Evolutionary conservation across 1,140 invertebrate species (phyloP).

Genomic region (Eufriesea mexicana): DNA sequence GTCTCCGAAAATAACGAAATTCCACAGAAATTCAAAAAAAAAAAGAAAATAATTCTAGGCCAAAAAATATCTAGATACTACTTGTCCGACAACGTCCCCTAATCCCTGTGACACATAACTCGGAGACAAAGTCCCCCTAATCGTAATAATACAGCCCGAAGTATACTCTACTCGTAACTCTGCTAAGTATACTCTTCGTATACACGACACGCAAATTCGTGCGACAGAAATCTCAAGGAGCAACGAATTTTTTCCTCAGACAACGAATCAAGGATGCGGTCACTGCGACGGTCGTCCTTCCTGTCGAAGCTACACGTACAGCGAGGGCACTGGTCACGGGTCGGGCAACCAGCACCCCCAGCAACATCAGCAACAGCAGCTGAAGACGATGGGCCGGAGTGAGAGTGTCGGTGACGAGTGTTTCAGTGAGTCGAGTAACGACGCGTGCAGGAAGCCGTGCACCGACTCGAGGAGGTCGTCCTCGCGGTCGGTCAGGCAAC

Average conservation of each 20-base stretch:
- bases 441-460: slow-evolving; percentile 51
- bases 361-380: slow-evolving; percentile 58
- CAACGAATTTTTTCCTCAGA: slow-evolving; percentile 1
- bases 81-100: no score
- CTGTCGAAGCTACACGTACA: slow-evolving; percentile 72
- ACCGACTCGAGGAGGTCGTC: slow-evolving; percentile 50
- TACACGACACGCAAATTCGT: background rate
- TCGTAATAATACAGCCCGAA: no score
- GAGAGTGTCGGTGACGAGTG: slow-evolving; percentile 77
- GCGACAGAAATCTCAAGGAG: background rate
- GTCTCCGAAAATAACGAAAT: no score
- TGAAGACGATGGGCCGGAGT: slow-evolving; percentile 67
- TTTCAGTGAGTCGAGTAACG: slow-evolving; percentile 57
- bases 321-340: slow-evolving; percentile 61
- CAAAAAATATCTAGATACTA: no score
- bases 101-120: no score
- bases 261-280: slow-evolving; percentile 53
- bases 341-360: slow-evolving; percentile 37
- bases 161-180: no score
- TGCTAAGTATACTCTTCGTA: no score
- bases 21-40: no score
- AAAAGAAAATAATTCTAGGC: no score
- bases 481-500: slow-evolving; percentile 51
- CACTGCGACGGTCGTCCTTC: slow-evolving; percentile 63
- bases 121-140: no score